Evolutionary conservation across 2,797 vertebrate genomes (phyloP).

Genomic region (Paramormyrops hopkinsi): DNA sequence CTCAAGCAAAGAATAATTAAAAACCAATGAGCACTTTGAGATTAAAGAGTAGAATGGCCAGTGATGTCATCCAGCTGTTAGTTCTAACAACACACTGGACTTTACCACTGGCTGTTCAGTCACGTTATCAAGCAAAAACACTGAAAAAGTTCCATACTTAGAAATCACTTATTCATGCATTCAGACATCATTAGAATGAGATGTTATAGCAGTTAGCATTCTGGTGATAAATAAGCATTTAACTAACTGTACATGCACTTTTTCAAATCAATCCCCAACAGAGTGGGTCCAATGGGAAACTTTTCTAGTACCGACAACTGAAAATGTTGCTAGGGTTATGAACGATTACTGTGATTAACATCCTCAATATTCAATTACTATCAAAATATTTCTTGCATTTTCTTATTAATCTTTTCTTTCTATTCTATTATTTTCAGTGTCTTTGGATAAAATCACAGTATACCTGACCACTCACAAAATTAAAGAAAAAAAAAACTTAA

Average conservation of each 20-base stretch:
- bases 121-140: conserved; percentile 23
- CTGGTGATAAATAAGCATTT: conserved; percentile 20
- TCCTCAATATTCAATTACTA: background rate
- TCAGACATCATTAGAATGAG: conserved; percentile 27
- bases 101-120: conserved; percentile 21
- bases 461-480: conserved; percentile 9
- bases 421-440: background rate
- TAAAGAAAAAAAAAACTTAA: background rate
- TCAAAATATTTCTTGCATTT: background rate
- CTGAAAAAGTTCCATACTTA: conserved; percentile 11
- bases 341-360: background rate
- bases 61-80: conserved; percentile 23
- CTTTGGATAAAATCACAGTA: conserved; percentile 19
- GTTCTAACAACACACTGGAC: conserved; percentile 19
- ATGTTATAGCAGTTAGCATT: conserved; percentile 11
- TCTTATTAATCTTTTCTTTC: background rate
- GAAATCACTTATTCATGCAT: conserved; percentile 20
- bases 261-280: conserved; percentile 16
- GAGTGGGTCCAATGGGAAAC: conserved; percentile 11
- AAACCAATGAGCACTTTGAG: background rate
- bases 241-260: conserved; percentile 23
- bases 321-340: conserved; percentile 13
- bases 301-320: conserved; percentile 11
- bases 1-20: conserved; percentile 8
- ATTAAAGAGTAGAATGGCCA: conserved; percentile 23